A percentile compares a stretch with the other conserved stretches of the same genome.
These are phyloP conservation scores for Antidorcas marsupialis DNA, from an alignment of 2,113 vertebrate species.

Conservation along the genomic window DNA sequence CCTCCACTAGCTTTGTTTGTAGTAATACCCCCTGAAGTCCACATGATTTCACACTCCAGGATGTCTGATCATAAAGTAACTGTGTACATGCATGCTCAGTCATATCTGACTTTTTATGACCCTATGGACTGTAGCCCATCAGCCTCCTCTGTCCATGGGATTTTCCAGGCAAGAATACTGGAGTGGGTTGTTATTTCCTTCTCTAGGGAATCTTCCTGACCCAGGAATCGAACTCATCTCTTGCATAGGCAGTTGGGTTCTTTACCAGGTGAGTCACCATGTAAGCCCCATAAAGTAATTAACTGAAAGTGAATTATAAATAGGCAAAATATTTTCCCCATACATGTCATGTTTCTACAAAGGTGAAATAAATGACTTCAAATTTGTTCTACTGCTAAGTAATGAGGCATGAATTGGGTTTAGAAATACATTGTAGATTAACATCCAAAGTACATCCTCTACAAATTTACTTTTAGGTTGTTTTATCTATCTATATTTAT, in stretches of 20 bases:
- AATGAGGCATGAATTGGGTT: not conserved
- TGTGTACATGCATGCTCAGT: not conserved
- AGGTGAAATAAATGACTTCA: not conserved
- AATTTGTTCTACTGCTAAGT: conserved; percentile 5
- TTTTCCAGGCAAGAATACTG: not conserved
- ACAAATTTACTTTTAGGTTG: not conserved
- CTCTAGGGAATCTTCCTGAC: not conserved
- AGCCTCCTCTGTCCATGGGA: not conserved
- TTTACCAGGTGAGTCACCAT: not conserved
- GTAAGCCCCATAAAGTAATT: not conserved
- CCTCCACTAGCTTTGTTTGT: not conserved
- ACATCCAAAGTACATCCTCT: not conserved
- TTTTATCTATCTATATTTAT: not conserved
- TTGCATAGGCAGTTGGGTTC: not conserved
- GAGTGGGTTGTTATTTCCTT: not conserved
- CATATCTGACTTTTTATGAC: not conserved
- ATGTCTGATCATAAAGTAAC: not conserved
- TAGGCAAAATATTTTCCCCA: not conserved
- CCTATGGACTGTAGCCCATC: not conserved
- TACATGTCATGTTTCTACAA: not conserved
- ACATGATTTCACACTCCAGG: not conserved
- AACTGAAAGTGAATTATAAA: not conserved
- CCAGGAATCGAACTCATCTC: not conserved
- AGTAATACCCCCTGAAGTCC: not conserved
- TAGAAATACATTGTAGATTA: not conserved